Evolutionary conservation across 2,113 vertebrate genomes (phyloP).

Genomic region (Paramormyrops kingsleyae): DNA sequence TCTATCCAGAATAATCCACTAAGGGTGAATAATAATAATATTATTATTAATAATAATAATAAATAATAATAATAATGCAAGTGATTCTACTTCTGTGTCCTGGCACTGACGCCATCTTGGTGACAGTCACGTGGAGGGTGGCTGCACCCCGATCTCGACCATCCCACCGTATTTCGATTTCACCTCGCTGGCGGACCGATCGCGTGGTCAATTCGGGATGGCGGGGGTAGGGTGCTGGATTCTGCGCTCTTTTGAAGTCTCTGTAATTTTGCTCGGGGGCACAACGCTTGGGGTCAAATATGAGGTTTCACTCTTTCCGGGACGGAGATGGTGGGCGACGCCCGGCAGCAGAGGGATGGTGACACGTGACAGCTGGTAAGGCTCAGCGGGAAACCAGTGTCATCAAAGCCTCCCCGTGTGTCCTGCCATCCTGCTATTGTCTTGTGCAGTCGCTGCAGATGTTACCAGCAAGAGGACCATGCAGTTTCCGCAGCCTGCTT

Average conservation of each 20-base stretch:
- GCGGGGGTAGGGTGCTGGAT: neutral
- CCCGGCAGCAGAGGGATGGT: neutral
- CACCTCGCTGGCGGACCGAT: slow-evolving; percentile 12
- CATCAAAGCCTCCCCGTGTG: neutral
- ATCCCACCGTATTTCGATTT: neutral
- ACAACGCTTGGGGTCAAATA: slow-evolving; percentile 1
- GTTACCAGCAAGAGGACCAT: neutral
- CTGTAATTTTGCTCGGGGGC: slow-evolving; percentile 13
- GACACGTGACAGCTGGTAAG: neutral
- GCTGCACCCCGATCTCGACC: slow-evolving; percentile 12
- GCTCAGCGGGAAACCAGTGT: neutral
- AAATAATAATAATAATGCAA: neutral
- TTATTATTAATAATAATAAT: neutral
- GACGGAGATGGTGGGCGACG: neutral
- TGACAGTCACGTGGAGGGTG: neutral
- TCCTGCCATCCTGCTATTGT: neutral
- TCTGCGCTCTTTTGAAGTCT: slow-evolving; percentile 13
- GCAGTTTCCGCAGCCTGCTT: neutral
- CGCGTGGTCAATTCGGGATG: neutral
- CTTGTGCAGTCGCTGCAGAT: neutral
- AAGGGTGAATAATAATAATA: neutral
- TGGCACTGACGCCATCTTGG: neutral
- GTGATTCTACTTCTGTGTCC: neutral
- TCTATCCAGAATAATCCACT: neutral
- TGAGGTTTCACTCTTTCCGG: neutral